Base-by-base conservation (phyloP, 2,797 vertebrate genomes). In the Craterocephalus amniculus region DNA sequence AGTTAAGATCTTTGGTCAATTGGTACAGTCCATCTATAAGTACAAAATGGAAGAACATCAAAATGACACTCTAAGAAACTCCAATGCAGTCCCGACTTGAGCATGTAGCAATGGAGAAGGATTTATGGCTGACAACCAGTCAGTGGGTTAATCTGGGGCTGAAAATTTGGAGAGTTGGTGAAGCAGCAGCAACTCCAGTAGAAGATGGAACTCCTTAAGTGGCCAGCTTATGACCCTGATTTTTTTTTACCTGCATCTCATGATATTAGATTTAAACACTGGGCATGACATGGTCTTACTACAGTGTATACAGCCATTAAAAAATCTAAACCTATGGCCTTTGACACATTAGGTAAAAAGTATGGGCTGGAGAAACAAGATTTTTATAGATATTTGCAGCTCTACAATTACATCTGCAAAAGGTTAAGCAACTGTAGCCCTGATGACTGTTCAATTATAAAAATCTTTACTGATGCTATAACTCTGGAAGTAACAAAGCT, bases 391-490 rank as follows among this genome's bases (percentile, higher is more conserved):
- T 48, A 54, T 1, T 18, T 64, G 3, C 36, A 45, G n/a, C 18
- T 65, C 1, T 7, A 18, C 11, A 7, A 49, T 14, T 49, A 31
- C 36, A 26, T 67, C 8, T 8, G 54, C 1, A 24, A 59, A 34
- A 72, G 8, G 12, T 9, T 32, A 32, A 56, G 38, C 18, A 26
- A 31, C 5, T 32, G 2, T 26, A 31, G 3, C 10, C 27, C n/a
- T 8, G 0, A 5, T 54, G 96, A 97, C 79, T 91, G 97, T 32
- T 13, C 35, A 31, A 20, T 62, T 27, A 24, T 60, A 34, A 35
- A 63, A 6, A 26, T 63, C 4, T 63, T 35, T 1, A 51, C 51
- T 32, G 4, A 48, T 32, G 27, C 59, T 32, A 31, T 22, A 48
- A 62, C 40, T 62, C 31, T 16, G 6, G 48, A 26, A 63, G 31